Percentiles rank a stretch among this genome's conserved stretches.
Conservation (phyloP, 2,797 vertebrate species). For the Mus minutoides region DNA sequence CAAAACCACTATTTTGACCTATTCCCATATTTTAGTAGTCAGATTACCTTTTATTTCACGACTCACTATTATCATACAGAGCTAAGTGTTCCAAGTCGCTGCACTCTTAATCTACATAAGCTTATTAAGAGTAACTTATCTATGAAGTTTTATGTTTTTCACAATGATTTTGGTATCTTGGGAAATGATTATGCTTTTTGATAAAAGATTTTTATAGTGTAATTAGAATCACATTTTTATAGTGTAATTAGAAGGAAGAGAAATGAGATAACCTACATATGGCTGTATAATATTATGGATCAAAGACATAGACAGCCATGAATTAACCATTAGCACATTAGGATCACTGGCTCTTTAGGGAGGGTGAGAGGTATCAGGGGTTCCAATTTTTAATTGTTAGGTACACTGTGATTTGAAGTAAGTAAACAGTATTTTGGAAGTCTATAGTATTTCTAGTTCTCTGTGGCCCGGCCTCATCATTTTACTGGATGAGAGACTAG, state of each 20-base stretch:
- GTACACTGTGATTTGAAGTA: not conserved
- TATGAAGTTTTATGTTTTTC: not conserved
- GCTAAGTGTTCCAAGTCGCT: not conserved
- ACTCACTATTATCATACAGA: not conserved
- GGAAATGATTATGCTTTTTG: not conserved
- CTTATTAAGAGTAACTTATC: not conserved
- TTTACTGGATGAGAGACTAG: not conserved
- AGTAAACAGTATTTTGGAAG: not conserved
- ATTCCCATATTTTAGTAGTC: not conserved
- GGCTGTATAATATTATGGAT: not conserved
- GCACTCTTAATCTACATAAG: not conserved
- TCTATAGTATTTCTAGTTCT: not conserved
- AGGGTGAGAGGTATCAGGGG: not conserved
- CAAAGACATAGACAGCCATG: not conserved
- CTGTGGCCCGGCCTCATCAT: not conserved
- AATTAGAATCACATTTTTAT: slow-evolving; percentile 2
- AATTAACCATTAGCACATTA: not conserved
- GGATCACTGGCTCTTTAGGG: not conserved
- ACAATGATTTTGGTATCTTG: not conserved
- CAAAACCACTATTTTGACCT: slow-evolving; percentile 17
- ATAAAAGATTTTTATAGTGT: not conserved
- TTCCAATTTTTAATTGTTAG: not conserved
- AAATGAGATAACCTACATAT: not conserved
- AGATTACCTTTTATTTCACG: not conserved
- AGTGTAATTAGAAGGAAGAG: not conserved